Evolutionary conservation across 1,140 invertebrate genomes (phyloP).

Genomic region (Macrobrachium rosenbergii): DNA sequence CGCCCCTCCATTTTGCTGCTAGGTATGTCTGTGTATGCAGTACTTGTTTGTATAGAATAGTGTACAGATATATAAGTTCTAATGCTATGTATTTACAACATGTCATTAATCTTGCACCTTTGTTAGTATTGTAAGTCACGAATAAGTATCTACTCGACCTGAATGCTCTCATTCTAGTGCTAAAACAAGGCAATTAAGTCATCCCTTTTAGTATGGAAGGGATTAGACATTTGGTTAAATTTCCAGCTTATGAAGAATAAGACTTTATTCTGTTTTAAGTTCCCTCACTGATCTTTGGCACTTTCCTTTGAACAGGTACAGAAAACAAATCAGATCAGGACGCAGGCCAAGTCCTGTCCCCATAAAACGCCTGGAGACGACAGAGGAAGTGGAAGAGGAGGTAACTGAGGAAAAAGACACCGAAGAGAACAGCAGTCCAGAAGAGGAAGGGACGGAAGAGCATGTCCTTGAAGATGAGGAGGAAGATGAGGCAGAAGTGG

Average conservation of each 20-base stretch:
- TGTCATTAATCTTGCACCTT: no score
- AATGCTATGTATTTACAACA: no score
- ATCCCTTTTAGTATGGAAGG: no score
- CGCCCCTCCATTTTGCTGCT: conserved; percentile 72
- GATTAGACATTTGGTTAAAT: no score
- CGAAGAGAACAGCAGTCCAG: neutral
- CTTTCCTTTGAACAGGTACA: conserved; percentile 33
- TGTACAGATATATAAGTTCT: no score
- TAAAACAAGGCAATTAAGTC: no score
- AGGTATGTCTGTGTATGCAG: conserved; percentile 67
- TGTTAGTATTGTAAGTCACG: no score
- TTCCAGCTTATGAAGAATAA: no score
- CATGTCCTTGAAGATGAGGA: neutral
- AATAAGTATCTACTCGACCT: no score
- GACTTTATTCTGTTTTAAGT: no score
- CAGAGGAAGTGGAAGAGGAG: conserved; percentile 2
- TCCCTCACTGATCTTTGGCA: no score
- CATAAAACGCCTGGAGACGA: neutral
- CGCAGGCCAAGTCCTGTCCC: conserved; percentile 26
- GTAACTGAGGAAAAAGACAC: conserved; percentile 3
- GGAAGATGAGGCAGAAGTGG: neutral
- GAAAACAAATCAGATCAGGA: conserved; percentile 46
- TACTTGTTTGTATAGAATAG: neutral
- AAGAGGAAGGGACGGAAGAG: conserved; percentile 11
- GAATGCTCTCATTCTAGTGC: no score